A percentile compares a stretch with the other conserved stretches of the same genome.
phyloP scores from a whole-genome alignment of 2,113 vertebrate species.

The Ceuthmochares aereus region DNA sequence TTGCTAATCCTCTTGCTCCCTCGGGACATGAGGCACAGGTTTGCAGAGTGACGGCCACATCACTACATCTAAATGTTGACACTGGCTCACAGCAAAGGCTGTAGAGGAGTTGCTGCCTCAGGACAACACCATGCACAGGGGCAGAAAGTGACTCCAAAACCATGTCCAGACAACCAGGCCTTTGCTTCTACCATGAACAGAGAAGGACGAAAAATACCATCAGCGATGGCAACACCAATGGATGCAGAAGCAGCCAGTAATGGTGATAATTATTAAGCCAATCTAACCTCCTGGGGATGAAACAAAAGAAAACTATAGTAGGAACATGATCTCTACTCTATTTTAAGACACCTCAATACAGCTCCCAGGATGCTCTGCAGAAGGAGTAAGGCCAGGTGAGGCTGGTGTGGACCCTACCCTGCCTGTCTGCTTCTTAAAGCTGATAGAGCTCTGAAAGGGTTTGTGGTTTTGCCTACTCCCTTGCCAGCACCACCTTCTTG shows the following conservation, averaged over 20 bases:
- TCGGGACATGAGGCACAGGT: slow-evolving; percentile 11
- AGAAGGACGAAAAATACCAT: not conserved
- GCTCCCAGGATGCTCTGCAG: not conserved
- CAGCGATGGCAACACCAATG: rapidly evolving
- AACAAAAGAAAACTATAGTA: not conserved
- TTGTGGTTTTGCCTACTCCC: not conserved
- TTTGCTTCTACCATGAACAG: not conserved
- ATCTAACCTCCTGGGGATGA: not conserved
- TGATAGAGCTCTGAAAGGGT: not conserved
- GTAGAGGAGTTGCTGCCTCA: not conserved
- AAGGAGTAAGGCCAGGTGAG: not conserved
- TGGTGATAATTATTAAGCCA: not conserved
- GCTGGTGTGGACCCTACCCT: not conserved
- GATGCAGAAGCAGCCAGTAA: not conserved
- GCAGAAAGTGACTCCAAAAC: not conserved
- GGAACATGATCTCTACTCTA: rapidly evolving
- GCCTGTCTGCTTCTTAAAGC: not conserved
- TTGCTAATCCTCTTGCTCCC: slow-evolving; percentile 49
- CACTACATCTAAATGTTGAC: not conserved
- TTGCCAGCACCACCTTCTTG: not conserved
- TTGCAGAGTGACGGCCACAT: not conserved
- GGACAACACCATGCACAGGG: rapidly evolving
- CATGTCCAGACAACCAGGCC: not conserved
- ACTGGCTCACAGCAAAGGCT: not conserved
- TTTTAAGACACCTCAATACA: not conserved